Evolutionary conservation across 2,888 invertebrate genomes (phyloP), one percentile per base, ranked within the genome.

Genomic region (Sturmia bella): DNA sequence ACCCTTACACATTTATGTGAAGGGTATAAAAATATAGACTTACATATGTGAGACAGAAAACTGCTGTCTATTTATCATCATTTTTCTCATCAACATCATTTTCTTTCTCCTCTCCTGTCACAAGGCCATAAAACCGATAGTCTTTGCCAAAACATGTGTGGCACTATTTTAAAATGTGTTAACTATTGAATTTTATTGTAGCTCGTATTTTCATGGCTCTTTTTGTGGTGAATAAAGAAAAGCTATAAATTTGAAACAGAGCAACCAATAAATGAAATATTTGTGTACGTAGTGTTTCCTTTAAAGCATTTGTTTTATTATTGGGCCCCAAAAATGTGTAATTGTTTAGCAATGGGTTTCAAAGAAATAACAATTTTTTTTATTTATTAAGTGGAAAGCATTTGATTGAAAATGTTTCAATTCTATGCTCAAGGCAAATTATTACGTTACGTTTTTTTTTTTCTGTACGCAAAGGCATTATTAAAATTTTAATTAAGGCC

Each of bases 61-160:
- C 57, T 79, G 37, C 66, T 61, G 78, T 45, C 56, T 66, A 79
- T 79, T 79, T 59, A 61, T 66, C 70, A 70, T 56, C 45, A 21
- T 15, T 54, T 43, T 45, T 48, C 43, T 70, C 54, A 63, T 64
- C 77, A 63, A 1, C 56, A 61, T 19, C 56, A 59, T 56, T 45
- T 59, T 17, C 56, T 19, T 45, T 9, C 37, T 11, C 13, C 54
- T 24, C 21, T 9, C 24, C 24, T 59, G 1, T 21, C 41, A 52
- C 32, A 15, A 32, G 50, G 32, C 45, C 32, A 61, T 52, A 61
- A 61, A 72, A 15, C 61, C 52, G 64, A 56, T 56, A 45, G 45
- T 54, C 39, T 76, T 61, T 61, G 15, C 50, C 56, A 50, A 59
- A 13, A 21, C 17, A 68, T 17, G 24, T 50, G 39, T 68, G 52